Evolutionary conservation across 2,797 vertebrate species (phyloP), one percentile per base, ranked within the genome.

Genomic region (Ammospiza maritima): DNA sequence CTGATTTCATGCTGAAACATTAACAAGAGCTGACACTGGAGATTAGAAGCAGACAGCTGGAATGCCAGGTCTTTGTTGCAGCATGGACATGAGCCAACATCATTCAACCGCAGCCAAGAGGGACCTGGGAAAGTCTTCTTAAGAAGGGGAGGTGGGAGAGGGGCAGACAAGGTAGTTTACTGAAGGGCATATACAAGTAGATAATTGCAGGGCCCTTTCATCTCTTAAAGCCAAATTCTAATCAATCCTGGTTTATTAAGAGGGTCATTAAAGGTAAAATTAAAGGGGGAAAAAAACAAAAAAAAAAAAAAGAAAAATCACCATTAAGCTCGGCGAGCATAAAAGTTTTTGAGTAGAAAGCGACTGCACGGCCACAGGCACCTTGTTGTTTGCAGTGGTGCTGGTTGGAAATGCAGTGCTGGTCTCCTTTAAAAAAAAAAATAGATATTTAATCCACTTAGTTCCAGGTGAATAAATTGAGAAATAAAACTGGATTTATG

Each of bases 31-130:
- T 99, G 99, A 99, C 99, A 99, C 98, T 98, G 97, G 98, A 99
- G 99, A 99, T 99, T 99, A 99, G 98, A 98, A 98, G 98, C 99
- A 99, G 99, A 99, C 99, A 99, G 99, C 98, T 99, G 99, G 99
- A 99, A 99, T 99, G 99, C 98, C 96, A 98, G 98, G 98, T 98
- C 99, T 99, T 99, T 99, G 99, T 98, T 99, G 98, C 98, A 98
- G 98, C 97, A 98, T 99, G 99, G 99, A 99, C 98, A 97, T 97
- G 97, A 98, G 99, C 99, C 99, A 99, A 99, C 98, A 98, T 97
- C 98, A 98, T 98, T 98, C 97, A 98, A 98, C 98, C 97, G 98
- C 98, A 98, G 98, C 99, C 99, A 98, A 98, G 98, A 98, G 97
- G 97, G 98, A 98, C 98, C 98, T 98, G 98, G 98, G 98, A 98